Conservation (phyloP, 2,113 vertebrate species). For the Dunckerocampus dactyliophorus region DNA sequence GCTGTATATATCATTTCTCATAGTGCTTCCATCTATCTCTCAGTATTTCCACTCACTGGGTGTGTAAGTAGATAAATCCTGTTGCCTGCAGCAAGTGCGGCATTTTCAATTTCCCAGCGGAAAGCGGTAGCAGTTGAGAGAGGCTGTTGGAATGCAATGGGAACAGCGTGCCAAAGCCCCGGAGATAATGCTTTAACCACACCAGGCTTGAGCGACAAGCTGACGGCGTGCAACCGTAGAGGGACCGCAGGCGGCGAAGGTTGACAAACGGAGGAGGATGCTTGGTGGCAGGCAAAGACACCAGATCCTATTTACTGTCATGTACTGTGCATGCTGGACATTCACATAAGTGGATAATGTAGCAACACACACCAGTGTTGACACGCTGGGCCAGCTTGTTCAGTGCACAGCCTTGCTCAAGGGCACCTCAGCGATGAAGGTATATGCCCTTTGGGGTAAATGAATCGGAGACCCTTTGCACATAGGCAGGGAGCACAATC, state of each 20-base stretch:
- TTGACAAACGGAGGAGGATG: slow-evolving; percentile 2
- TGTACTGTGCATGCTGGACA: too few species aligned
- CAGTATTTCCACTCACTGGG: slow-evolving; percentile 56
- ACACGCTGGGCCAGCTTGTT: too few species aligned
- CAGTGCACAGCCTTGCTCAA: too few species aligned
- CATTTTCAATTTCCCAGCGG: slow-evolving; percentile 74
- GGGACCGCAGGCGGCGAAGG: not conserved
- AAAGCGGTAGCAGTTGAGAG: slow-evolving; percentile 57
- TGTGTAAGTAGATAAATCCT: slow-evolving; percentile 69
- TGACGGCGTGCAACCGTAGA: slow-evolving; percentile 20
- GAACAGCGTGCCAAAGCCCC: slow-evolving; percentile 66
- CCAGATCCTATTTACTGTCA: too few species aligned
- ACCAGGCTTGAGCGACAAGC: slow-evolving; percentile 53
- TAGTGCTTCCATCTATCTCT: not conserved
- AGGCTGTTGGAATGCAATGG: slow-evolving; percentile 66
- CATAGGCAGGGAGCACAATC: too few species aligned
- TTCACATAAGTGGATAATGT: too few species aligned
- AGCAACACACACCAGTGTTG: too few species aligned
- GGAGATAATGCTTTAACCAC: slow-evolving; percentile 71
- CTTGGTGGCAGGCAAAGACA: not conserved
- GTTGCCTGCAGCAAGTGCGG: slow-evolving; percentile 61
- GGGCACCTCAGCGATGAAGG: too few species aligned
- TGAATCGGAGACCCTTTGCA: too few species aligned
- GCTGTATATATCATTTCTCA: not conserved
- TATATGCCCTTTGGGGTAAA: too few species aligned